Evolutionary conservation across 2,797 vertebrate genomes (phyloP), one percentile per base, ranked within the genome.

Genomic region (Euphonia xanthogaster): DNA sequence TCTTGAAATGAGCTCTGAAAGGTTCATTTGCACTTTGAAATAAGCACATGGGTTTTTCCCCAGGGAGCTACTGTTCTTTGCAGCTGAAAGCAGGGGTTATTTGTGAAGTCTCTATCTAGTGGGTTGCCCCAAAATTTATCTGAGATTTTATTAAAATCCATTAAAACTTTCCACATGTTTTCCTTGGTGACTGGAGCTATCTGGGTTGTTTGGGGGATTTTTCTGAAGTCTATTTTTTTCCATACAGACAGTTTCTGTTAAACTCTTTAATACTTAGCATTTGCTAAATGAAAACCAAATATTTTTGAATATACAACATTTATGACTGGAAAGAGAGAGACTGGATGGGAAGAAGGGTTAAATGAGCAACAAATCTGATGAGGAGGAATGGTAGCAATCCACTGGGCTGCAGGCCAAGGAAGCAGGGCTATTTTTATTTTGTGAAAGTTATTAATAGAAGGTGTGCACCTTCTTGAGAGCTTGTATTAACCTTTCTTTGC

Each of bases 401-500:
- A 77, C 75, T 75, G 92, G 92, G 90, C 93, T 86, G 3, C 6
- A 50, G 51, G 94, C 96, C 93, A 96, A 51, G 76, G 85, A 63
- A 90, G 79, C 87, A 53, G 55, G 27, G 82, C 91, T 96, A 94
- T 96, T 97, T 96, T 91, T 93, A 65, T 88, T 89, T 88, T 60
- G 40, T 66, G 40, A 78, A 72, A 88, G 89, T 90, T 96, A 94
- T 95, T 94, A 94, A 94, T 93, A 95, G 94, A 57, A 93, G 24
- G 8, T 53, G 39, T 83, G 73, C 89, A 91, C 82, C 90, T 96
- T 94, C 85, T 65, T 10, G 61, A 77, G 93, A 77, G 90, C 87
- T 88, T 88, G 61, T 51, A 57, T 93, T 96, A 95, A 94, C 93
- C 85, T 94, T 95, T 33, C 82, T 91, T 57, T 91, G 89, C 78